A percentile compares a stretch with the other conserved stretches of the same genome.
Conservation (phyloP, 2,797 vertebrate genomes). For the Molossus alvarezi region DNA sequence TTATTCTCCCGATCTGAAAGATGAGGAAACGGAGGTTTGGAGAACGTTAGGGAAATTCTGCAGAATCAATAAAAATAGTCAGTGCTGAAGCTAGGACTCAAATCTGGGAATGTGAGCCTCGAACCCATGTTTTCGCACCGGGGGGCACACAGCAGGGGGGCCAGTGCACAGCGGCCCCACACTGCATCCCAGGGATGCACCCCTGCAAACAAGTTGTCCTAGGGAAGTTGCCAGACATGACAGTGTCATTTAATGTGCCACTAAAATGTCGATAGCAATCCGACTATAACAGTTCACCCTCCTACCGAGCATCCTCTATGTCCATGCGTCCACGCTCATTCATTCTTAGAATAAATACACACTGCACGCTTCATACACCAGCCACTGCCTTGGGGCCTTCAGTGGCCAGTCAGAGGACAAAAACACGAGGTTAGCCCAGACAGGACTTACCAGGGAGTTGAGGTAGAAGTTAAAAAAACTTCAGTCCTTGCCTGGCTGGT, state of each 20-base stretch:
- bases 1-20: neutral
- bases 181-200: neutral
- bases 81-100: neutral
- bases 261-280: neutral
- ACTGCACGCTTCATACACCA: neutral
- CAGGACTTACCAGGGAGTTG: neutral
- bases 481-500: neutral
- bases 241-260: neutral
- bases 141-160: fast-evolving
- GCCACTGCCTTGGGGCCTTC: too few relatives aligned
- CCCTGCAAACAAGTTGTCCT: neutral
- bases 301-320: neutral
- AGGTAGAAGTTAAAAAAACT: neutral
- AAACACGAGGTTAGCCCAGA: neutral
- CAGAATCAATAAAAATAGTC: neutral
- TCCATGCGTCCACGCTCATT: fast-evolving
- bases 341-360: neutral
- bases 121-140: neutral
- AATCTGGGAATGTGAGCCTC: neutral
- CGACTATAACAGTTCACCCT: neutral
- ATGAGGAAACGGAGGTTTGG: neutral
- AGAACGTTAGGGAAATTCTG: neutral
- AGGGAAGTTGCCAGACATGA: neutral
- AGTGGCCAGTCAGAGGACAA: neutral
- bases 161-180: fast-evolving